Evolutionary conservation across 2,888 invertebrate species (phyloP), one percentile per base, ranked within the genome.

Genomic region (Agrotis ipsilon): DNA sequence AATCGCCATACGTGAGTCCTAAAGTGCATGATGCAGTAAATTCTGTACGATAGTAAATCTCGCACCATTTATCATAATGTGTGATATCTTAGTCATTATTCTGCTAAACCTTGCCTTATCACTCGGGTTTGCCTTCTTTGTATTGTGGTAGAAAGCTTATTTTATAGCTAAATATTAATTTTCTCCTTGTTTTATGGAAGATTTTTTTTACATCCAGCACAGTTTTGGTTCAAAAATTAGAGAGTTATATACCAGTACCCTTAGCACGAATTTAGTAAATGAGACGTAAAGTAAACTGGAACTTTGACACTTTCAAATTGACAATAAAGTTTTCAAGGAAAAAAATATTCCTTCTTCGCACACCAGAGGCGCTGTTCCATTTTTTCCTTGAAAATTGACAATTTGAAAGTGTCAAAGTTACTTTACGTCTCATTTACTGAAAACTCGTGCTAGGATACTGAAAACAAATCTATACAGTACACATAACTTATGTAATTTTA

Each of bases 11-110:
- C 79, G 79, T 79, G 79, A 68, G 72, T 52, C 55, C 58, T 68
- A 43, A 64, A 78, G 64, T 77, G 81, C 72, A 79, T 72, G 76
- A 72, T 76, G 79, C 84, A 81, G 76, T 81, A 75, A 80, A 81
- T 79, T 81, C 61, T 18, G 57, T n/a, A 65, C 59, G 48, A 68
- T 78, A 64, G 74, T 80, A 81, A 75, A 76, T 72, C 68, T 66
- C 27, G 0, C 52, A 39, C 66, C 32, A 52, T 73, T 81, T 75
- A 75, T 72, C 68, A 72, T 69, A 62, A 62, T 60, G 60, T 68
- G 72, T 39, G 59, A 49, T 76, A 76, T 80, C 81, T 71, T 18
- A 61, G 68, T 70, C 62, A 72, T 79, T 65, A 80, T 57, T 72
- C 48, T 58, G 21, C 51, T 24, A 16, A 71, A 16, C 27, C n/a